These are phyloP conservation scores for Heterodera filipjevi DNA, from an alignment of 2,888 invertebrate species.

Conservation along the genomic window DNA sequence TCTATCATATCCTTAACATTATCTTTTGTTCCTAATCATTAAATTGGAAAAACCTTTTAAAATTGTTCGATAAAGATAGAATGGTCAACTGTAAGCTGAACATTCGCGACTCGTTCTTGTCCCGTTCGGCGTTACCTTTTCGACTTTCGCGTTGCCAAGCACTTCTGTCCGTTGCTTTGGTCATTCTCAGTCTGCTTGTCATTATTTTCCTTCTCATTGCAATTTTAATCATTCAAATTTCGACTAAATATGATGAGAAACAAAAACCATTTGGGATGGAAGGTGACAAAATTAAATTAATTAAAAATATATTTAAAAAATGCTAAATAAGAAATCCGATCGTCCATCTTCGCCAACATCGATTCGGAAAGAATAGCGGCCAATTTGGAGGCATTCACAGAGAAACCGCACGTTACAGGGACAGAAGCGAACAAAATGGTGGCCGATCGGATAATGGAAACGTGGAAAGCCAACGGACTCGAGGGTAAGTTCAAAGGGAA, in stretches of 20 bases:
- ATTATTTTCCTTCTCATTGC: neutral
- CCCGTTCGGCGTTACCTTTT: neutral
- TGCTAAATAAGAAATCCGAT: neutral
- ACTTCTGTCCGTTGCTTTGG: neutral
- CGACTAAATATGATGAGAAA: neutral
- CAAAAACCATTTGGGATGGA: neutral
- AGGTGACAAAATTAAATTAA: neutral
- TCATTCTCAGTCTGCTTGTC: neutral
- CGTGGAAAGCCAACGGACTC: constrained; percentile 56
- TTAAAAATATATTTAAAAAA: neutral
- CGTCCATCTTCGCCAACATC: constrained; percentile 6
- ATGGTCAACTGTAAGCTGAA: neutral
- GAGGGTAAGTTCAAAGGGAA: constrained; percentile 42
- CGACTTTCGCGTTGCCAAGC: neutral
- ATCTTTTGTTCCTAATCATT: too few species aligned
- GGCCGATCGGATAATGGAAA: constrained; percentile 53
- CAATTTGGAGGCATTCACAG: neutral
- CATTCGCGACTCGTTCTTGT: neutral
- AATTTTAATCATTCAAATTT: neutral
- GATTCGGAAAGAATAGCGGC: neutral
- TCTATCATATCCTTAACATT: too few species aligned
- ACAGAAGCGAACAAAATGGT: constrained; percentile 54
- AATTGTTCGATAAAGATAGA: neutral
- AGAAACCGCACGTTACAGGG: neutral
- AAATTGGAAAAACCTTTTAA: neutral